Conservation (phyloP, 1,140 invertebrate species). For the Drosophila rhopaloa region DNA sequence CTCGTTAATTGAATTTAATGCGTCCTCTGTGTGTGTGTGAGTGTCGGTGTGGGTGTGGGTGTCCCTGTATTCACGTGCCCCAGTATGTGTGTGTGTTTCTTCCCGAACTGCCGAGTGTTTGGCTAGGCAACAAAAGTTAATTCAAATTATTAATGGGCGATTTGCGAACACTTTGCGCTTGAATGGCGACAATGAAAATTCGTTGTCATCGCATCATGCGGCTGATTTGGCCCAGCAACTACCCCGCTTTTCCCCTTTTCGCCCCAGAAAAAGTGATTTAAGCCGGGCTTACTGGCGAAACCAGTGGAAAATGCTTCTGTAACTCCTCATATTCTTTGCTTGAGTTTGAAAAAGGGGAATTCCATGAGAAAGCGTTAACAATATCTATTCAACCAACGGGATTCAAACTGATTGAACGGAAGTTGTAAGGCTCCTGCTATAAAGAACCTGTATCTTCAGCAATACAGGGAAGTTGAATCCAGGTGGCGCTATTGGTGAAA, state of each 20-base stretch:
- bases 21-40: constrained; percentile 13
- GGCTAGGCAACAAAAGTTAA: constrained; percentile 45
- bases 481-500: not conserved
- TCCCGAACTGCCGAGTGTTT: constrained; percentile 19
- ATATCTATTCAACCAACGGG: not conserved
- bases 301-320: not conserved
- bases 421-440: constrained; percentile 6
- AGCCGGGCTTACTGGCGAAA: constrained; percentile 22
- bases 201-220: constrained; percentile 47
- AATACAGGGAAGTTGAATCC: not conserved
- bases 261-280: not conserved
- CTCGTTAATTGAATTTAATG: constrained; percentile 74
- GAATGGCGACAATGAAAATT: constrained; percentile 27
- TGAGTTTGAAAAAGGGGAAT: not conserved
- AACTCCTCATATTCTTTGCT: not conserved
- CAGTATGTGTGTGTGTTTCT: not conserved
- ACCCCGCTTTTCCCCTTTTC: not conserved
- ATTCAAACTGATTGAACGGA: not conserved
- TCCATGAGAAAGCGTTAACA: not conserved
- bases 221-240: constrained; percentile 26
- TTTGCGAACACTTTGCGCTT: constrained; percentile 45
- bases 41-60: not conserved
- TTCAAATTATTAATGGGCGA: constrained; percentile 63
- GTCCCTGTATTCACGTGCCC: not conserved
- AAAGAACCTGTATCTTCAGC: not conserved